phyloP scores from a whole-genome alignment of 2,888 invertebrate species.

The Thereva unica region DNA sequence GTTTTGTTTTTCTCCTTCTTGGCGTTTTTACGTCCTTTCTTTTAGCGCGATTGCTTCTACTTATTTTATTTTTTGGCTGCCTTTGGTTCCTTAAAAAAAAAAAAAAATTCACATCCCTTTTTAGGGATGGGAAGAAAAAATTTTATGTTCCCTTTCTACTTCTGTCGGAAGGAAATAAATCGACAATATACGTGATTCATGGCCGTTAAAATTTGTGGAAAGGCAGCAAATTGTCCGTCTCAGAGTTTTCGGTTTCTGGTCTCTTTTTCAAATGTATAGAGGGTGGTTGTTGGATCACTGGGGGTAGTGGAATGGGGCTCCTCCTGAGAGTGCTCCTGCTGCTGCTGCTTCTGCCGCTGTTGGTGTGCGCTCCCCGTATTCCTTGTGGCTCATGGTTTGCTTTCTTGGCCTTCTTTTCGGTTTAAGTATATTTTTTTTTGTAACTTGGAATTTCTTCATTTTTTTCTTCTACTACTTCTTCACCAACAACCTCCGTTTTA shows the following conservation, averaged over 20 bases:
- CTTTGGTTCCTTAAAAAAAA: constrained; percentile 22
- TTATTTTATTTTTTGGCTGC: constrained; percentile 14
- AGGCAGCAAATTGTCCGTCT: constrained; percentile 45
- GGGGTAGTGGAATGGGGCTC: too few species aligned
- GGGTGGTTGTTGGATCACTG: not conserved
- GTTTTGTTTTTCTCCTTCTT: constrained; percentile 26
- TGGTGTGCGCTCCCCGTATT: constrained; percentile 6
- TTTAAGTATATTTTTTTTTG: constrained; percentile 24
- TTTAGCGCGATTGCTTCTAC: constrained; percentile 31
- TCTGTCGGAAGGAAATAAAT: constrained; percentile 42
- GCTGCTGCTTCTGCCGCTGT: constrained; percentile 1
- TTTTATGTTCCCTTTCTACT: constrained; percentile 29
- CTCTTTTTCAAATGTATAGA: constrained; percentile 9
- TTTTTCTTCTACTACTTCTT: not conserved
- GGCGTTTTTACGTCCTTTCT: constrained; percentile 5
- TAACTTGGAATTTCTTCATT: constrained; percentile 11
- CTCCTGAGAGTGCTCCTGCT: not conserved
- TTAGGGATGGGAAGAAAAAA: not conserved
- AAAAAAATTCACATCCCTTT: not conserved
- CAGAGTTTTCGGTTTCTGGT: constrained; percentile 36
- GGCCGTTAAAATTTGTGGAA: constrained; percentile 44
- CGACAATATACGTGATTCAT: constrained; percentile 46
- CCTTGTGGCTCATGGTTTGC: not conserved
- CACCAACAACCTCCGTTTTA: not conserved
- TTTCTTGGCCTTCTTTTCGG: constrained; percentile 4